Conservation (phyloP, 2,888 invertebrate species). For the Rhagium mordax region DNA sequence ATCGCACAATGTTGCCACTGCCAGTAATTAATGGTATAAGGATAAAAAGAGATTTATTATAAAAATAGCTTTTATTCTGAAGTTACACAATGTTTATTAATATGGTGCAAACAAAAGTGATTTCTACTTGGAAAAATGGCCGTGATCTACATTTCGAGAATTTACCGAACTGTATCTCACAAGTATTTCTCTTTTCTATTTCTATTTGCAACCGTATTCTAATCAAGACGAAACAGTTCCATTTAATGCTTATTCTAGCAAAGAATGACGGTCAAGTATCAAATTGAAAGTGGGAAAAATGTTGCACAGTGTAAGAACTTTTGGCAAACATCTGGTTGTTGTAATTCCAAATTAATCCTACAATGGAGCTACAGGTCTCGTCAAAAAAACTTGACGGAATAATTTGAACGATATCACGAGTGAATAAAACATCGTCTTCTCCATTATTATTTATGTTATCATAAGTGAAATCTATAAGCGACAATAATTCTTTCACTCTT, state of each 20-base stretch:
- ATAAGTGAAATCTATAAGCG: conserved; percentile 43
- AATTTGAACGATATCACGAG: conserved; percentile 55
- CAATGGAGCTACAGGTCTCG: conserved; percentile 23
- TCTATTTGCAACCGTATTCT: too few relatives aligned
- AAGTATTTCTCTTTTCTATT: too few relatives aligned
- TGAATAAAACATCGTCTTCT: conserved; percentile 38
- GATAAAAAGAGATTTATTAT: too few relatives aligned
- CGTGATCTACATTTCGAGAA: too few relatives aligned
- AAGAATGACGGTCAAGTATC: neutral
- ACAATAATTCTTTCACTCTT: conserved; percentile 41
- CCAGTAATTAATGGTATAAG: too few relatives aligned
- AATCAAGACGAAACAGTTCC: neutral
- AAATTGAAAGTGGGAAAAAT: conserved; percentile 17
- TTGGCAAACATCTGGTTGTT: conserved; percentile 48
- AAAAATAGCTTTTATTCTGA: too few relatives aligned
- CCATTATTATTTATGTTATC: conserved; percentile 20
- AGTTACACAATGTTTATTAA: too few relatives aligned
- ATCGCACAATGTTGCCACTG: too few relatives aligned
- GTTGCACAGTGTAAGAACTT: conserved; percentile 28
- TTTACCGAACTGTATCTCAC: too few relatives aligned
- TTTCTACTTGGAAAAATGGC: too few relatives aligned
- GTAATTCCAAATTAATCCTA: conserved; percentile 51
- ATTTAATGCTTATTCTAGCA: neutral
- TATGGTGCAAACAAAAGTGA: too few relatives aligned
- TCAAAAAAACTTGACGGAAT: conserved; percentile 49